These are phyloP conservation scores for Brachionus koreanus DNA, from an alignment of 1,140 invertebrate species.

Conservation along the genomic window DNA sequence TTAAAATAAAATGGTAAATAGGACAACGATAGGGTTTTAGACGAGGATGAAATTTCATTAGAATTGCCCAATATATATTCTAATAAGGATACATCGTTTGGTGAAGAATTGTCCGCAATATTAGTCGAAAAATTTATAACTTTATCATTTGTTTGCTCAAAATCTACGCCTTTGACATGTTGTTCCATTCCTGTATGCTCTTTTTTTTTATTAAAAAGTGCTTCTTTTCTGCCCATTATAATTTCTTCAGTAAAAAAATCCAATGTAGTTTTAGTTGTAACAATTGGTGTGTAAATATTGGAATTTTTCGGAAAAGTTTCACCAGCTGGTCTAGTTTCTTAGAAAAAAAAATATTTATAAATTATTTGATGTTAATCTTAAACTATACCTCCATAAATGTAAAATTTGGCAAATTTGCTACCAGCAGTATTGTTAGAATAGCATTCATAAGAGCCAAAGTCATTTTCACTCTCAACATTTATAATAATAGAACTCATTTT, in stretches of 20 bases:
- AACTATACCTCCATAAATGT: constrained; percentile 23
- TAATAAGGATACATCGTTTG: not conserved
- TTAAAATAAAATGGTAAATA: not conserved
- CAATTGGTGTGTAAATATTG: not conserved
- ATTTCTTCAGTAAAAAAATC: not conserved
- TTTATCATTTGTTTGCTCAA: not conserved
- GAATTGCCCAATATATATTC: not conserved
- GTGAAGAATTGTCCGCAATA: not conserved
- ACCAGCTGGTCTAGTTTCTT: not conserved
- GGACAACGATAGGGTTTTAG: not conserved
- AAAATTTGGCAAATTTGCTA: constrained; percentile 7
- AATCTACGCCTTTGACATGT: not conserved
- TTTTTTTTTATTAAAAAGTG: not conserved
- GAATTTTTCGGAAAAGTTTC: not conserved
- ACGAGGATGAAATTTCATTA: not conserved
- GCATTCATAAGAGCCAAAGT: constrained; percentile 40
- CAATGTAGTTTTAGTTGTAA: not conserved
- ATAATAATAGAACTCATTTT: constrained; percentile 22
- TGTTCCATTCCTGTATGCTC: not conserved
- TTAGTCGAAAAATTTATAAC: not conserved
- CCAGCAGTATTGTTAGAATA: constrained; percentile 40
- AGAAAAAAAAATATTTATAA: not conserved
- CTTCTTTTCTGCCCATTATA: not conserved
- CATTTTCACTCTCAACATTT: constrained; percentile 28
- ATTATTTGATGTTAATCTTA: not conserved